These are phyloP conservation scores for Antedon mediterranea DNA, from an alignment of 53 echinoderm and acorn worm species.

Conservation along the genomic window DNA sequence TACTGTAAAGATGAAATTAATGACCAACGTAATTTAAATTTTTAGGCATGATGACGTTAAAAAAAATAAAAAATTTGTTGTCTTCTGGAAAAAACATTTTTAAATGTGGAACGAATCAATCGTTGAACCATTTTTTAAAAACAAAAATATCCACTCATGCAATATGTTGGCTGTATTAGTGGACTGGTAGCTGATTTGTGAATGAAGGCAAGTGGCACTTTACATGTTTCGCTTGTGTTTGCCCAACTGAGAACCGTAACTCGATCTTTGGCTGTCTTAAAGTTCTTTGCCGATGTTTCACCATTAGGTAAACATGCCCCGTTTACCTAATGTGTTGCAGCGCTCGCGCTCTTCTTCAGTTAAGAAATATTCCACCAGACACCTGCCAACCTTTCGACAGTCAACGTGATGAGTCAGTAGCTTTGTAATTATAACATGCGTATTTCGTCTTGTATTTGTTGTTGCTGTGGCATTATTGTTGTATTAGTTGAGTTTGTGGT, in stretches of 20 bases:
- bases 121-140: slow-evolving; percentile 23
- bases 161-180: slow-evolving; percentile 9
- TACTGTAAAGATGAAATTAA: too few relatives aligned
- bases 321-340: neutral
- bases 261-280: slow-evolving; percentile 13
- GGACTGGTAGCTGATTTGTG: slow-evolving; percentile 13
- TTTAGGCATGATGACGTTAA: too few relatives aligned
- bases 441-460: too few relatives aligned
- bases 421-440: too few relatives aligned
- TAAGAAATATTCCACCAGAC: too few relatives aligned
- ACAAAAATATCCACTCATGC: slow-evolving; percentile 17
- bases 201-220: slow-evolving; percentile 6
- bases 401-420: too few relatives aligned
- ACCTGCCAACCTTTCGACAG: too few relatives aligned
- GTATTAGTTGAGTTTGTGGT: too few relatives aligned
- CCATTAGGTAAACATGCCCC: neutral
- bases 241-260: slow-evolving; percentile 5
- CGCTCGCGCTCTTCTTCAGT: neutral
- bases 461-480: too few relatives aligned
- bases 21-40: too few relatives aligned
- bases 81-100: too few relatives aligned
- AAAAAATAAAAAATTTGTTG: too few relatives aligned
- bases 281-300: neutral
- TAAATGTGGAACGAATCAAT: slow-evolving; percentile 15
- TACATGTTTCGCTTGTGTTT: slow-evolving; percentile 10